A percentile compares a stretch with the other conserved stretches of the same genome.
These are phyloP conservation scores for Pavo muticus DNA, from an alignment of 2,113 vertebrate species.

Conservation along the genomic window DNA sequence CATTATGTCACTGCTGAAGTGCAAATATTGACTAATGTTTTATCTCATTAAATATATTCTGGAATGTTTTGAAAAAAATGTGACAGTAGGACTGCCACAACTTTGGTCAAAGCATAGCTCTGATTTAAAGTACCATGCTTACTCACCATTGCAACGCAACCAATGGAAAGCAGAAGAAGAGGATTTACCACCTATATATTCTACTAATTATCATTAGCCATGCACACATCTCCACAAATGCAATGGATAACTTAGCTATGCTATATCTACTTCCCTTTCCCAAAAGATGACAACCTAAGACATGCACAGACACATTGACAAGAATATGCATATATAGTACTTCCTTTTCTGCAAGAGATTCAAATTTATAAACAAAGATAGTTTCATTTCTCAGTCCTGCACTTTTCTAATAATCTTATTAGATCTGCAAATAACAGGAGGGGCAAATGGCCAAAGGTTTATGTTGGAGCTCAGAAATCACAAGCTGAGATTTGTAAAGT, in stretches of 20 bases:
- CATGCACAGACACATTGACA: background rate
- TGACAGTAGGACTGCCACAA: background rate
- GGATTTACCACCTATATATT: background rate
- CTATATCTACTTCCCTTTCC: background rate
- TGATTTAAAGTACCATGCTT: background rate
- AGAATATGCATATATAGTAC: background rate
- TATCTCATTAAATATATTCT: background rate
- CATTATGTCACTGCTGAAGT: background rate
- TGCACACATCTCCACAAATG: background rate
- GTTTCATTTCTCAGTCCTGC: background rate
- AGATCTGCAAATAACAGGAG: background rate
- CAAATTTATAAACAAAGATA: background rate
- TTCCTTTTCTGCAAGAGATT: background rate
- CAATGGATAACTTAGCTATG: background rate
- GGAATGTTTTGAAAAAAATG: background rate
- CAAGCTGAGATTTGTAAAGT: background rate
- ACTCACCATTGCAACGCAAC: background rate
- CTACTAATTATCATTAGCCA: background rate
- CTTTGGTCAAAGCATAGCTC: background rate
- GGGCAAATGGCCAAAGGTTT: background rate
- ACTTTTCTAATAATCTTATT: background rate
- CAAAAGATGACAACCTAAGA: background rate
- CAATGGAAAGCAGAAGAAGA: background rate
- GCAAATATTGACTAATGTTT: background rate
- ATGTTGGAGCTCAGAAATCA: background rate